Base-by-base conservation (phyloP, 2,888 invertebrate genomes). In the Synergus umbraculus region DNA sequence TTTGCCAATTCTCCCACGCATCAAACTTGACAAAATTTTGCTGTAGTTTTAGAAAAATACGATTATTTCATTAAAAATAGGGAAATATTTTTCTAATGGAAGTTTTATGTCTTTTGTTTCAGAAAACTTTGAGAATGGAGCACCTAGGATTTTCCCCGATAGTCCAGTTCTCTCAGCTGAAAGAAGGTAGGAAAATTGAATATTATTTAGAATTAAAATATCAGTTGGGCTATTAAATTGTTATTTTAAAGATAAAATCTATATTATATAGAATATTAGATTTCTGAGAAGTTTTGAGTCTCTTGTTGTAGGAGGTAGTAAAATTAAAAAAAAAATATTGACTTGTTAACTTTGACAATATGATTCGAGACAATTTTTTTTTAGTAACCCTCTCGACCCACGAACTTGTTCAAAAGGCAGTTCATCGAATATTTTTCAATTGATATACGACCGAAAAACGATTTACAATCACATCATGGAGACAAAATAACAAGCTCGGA, bases 401-500 rank as follows among this genome's bases (percentile, higher is more conserved):
- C 22, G 12, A 67, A 5, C 12, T 22, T 9, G n/a, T 46, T 44
- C 49, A 54, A 69, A n/a, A 18, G 43, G 43, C 37, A 63, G 41
- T 44, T 80, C 84, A 80, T 82, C 83, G 84, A 86, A 86, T 87
- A 86, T 87, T 86, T 86, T 86, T 86, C 85, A 83, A 78, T 81
- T 86, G 86, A 86, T 86, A 86, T 86, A 86, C 80, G 84, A 73
- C 83, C 83, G 76, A 58, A 82, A 83, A 83, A 86, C 84, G 83
- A 87, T 87, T 85, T 87, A 87, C 86, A 82, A 84, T 67, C 46
- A 67, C 46, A 67, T 66, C 66, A 66, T 43, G 44, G 22, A 67
- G 18, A 13, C 18, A 63, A 63, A 81, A 85, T 86, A 85, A 85
- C 86, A 86, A 65, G 73, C 64, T 80, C 76, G 69, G 83, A 82